These are phyloP conservation scores for Ecliptopera silaceata DNA, from an alignment of 2,888 invertebrate species.

Conservation along the genomic window DNA sequence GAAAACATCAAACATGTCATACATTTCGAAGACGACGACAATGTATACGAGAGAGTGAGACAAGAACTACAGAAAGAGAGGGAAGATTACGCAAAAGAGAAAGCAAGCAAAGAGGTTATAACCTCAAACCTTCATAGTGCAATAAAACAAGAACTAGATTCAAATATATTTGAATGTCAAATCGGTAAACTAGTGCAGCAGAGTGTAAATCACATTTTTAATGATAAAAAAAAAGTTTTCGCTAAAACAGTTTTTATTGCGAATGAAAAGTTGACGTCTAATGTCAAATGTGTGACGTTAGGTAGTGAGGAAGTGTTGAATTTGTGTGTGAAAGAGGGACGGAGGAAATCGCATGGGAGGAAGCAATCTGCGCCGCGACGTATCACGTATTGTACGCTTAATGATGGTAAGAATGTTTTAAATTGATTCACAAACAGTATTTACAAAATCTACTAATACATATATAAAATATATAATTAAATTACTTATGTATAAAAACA, in stretches of 20 bases:
- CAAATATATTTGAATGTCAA: conserved; percentile 65
- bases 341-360: conserved; percentile 67
- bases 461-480: no score
- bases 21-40: conserved; percentile 37
- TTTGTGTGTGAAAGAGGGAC: conserved; percentile 67
- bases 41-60: conserved; percentile 36
- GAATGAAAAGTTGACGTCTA: conserved; percentile 48
- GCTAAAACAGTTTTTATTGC: conserved; percentile 73
- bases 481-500: no score
- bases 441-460: no score
- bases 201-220: conserved; percentile 72
- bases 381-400: conserved; percentile 54
- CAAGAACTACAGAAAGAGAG: conserved; percentile 27
- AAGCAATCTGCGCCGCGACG: conserved; percentile 73
- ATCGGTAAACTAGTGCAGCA: conserved; percentile 72
- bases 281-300: conserved; percentile 48
- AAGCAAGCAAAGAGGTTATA: neutral
- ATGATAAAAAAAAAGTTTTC: conserved; percentile 62
- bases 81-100: conserved; percentile 11
- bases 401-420: conserved; percentile 62
- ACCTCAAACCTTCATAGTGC: neutral
- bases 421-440: no score
- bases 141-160: conserved; percentile 21
- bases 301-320: conserved; percentile 54
- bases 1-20: conserved; percentile 26